A percentile compares a stretch with the other conserved stretches of the same genome.
Conservation (phyloP, 2,888 invertebrate species). For the Acheta domesticus region DNA sequence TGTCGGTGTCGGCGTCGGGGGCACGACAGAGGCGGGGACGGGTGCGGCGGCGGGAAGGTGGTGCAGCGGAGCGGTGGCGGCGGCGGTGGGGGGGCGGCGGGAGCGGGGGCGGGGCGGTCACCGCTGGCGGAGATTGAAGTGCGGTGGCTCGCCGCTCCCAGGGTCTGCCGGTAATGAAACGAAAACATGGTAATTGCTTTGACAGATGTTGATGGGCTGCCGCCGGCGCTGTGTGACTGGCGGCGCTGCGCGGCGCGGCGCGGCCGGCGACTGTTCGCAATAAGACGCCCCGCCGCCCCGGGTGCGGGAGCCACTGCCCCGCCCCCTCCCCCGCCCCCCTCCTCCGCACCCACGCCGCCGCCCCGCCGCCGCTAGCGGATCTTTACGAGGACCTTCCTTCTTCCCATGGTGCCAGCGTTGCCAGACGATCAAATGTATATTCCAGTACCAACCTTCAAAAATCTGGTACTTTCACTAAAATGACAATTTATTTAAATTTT, state of each 20-base stretch:
- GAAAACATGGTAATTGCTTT: slow-evolving; percentile 18
- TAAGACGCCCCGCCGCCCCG: not conserved
- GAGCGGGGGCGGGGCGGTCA: not conserved
- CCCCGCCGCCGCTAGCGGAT: too few species aligned
- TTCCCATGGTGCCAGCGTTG: too few species aligned
- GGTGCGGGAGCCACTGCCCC: not conserved
- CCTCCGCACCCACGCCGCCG: not conserved
- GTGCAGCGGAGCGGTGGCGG: too few species aligned
- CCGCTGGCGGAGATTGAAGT: not conserved
- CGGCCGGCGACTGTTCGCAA: not conserved
- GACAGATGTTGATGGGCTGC: slow-evolving; percentile 1
- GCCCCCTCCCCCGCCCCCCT: not conserved
- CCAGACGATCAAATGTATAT: too few species aligned
- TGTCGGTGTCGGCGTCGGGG: too few species aligned
- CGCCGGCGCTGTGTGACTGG: not conserved
- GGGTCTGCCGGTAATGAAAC: not conserved
- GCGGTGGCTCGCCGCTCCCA: not conserved
- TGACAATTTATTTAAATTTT: too few species aligned
- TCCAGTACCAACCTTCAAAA: too few species aligned
- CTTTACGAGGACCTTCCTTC: too few species aligned
- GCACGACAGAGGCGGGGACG: too few species aligned
- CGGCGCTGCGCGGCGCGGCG: too few species aligned
- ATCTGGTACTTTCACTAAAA: too few species aligned
- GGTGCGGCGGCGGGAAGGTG: too few species aligned
- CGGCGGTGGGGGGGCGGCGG: not conserved